phyloP scores from a whole-genome alignment of 2,888 invertebrate species.

The Subacronicta megacephala region DNA sequence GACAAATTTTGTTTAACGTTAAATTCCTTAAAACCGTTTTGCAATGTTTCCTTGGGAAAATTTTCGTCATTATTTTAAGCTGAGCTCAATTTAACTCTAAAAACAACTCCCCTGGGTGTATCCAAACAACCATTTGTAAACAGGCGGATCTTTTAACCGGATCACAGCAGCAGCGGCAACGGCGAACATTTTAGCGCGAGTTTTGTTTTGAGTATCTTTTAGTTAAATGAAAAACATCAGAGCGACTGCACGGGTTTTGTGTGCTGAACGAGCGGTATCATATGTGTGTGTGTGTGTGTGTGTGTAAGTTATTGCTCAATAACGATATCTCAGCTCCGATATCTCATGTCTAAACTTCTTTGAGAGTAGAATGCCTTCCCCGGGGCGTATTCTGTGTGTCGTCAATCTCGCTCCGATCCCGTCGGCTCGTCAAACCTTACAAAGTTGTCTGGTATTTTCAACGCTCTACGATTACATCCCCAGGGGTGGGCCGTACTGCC shows the following conservation, averaged over 20 bases:
- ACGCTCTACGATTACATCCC: slow-evolving; percentile 29
- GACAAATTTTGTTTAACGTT: slow-evolving; percentile 37
- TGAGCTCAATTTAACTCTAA: slow-evolving; percentile 61
- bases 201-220: slow-evolving; percentile 37
- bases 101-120: slow-evolving; percentile 61
- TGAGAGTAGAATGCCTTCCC: slow-evolving; percentile 43
- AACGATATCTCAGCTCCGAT: slow-evolving; percentile 41
- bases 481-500: slow-evolving; percentile 26
- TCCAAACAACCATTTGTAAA: slow-evolving; percentile 63
- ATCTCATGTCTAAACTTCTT: slow-evolving; percentile 37
- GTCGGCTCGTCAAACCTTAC: slow-evolving; percentile 44
- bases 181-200: slow-evolving; percentile 33
- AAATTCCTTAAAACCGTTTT: slow-evolving; percentile 39
- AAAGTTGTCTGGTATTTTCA: slow-evolving; percentile 44
- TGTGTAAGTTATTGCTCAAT: slow-evolving; percentile 39
- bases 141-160: slow-evolving; percentile 59
- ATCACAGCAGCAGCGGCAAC: slow-evolving; percentile 46
- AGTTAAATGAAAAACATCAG: slow-evolving; percentile 31
- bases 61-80: slow-evolving; percentile 62
- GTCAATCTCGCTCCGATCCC: slow-evolving; percentile 44
- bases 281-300: slow-evolving; percentile 4
- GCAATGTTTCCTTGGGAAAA: slow-evolving; percentile 54
- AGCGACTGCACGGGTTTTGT: slow-evolving; percentile 11
- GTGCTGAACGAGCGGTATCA: slow-evolving; percentile 22
- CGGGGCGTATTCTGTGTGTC: slow-evolving; percentile 43